These are phyloP conservation scores for Drosophila sechellia DNA, from an alignment of 1,140 invertebrate genomes.

Conservation along the genomic window DNA sequence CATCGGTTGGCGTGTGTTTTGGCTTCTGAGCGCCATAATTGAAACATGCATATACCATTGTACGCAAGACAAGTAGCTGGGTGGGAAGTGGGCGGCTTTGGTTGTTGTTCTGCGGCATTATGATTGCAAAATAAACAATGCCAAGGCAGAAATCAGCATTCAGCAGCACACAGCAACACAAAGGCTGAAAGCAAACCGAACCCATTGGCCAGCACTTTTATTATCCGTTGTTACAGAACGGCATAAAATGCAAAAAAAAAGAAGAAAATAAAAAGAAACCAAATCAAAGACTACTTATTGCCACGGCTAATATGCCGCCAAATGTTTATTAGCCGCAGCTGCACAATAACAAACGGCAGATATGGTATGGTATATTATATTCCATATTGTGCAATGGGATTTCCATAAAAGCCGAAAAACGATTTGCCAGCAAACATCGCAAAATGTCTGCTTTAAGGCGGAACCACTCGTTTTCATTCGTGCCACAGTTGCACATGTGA, in stretches of 20 bases:
- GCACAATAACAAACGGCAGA: slow-evolving; percentile 22
- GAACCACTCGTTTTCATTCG: slow-evolving; percentile 42
- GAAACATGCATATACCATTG: slow-evolving; percentile 65
- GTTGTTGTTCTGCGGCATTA: slow-evolving; percentile 8
- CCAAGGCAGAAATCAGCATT: slow-evolving; percentile 57
- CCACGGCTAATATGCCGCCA: slow-evolving; percentile 47
- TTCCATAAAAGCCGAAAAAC: slow-evolving; percentile 62
- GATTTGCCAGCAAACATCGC: slow-evolving; percentile 56
- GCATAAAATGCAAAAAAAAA: too few species aligned
- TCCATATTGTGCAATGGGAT: slow-evolving; percentile 44
- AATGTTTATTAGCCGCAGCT: slow-evolving; percentile 62
- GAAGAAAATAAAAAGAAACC: slow-evolving; percentile 4
- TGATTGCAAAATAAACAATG: slow-evolving; percentile 65
- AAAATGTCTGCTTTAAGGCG: slow-evolving; percentile 48
- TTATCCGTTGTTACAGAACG: slow-evolving; percentile 42
- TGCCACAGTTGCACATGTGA: slow-evolving; percentile 51
- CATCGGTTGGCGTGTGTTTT: slow-evolving; percentile 25
- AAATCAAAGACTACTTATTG: slow-evolving; percentile 49
- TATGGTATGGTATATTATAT: slow-evolving; percentile 37
- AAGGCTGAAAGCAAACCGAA: slow-evolving; percentile 24
- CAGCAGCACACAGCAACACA: slow-evolving; percentile 26
- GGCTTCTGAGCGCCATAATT: slow-evolving; percentile 59
- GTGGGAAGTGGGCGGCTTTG: too few species aligned
- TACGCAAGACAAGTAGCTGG: slow-evolving; percentile 42
- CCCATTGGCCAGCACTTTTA: slow-evolving; percentile 56